A percentile compares a stretch with the other conserved stretches of the same genome.
Evolutionary conservation across 53 echinoderm and acorn worm genomes (phyloP).

Genomic region (Arbacia lixula): DNA sequence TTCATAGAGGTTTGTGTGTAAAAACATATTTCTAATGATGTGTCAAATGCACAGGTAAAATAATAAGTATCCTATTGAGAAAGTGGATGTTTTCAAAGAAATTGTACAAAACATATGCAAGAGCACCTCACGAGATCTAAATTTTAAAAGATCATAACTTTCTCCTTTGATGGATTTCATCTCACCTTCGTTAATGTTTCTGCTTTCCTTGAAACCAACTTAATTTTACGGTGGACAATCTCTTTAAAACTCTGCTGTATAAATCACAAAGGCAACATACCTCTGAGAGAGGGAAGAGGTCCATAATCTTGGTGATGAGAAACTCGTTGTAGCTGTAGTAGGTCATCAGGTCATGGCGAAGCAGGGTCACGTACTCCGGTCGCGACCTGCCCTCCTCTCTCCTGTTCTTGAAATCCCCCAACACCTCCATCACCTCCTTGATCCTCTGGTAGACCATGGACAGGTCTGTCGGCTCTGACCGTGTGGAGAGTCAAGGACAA

Average conservation of each 20-base stretch:
- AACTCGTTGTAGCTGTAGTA: conserved; percentile 99
- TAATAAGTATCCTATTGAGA: too few relatives aligned
- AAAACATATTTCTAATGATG: too few relatives aligned
- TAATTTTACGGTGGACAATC: too few relatives aligned
- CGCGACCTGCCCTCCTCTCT: conserved; percentile 82
- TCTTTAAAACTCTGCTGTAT: neutral
- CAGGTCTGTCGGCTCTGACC: conserved; percentile 83
- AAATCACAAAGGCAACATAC: conserved; percentile 43
- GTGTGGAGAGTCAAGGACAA: conserved; percentile 77
- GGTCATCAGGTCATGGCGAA: conserved; percentile 77
- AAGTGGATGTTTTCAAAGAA: too few relatives aligned
- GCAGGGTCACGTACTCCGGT: conserved; percentile 71
- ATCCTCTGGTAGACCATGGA: conserved; percentile 84
- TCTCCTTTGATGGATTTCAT: too few relatives aligned
- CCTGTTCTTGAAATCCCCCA: conserved; percentile 91
- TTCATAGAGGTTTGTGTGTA: too few relatives aligned
- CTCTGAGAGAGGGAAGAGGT: conserved; percentile 90
- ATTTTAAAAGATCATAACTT: too few relatives aligned
- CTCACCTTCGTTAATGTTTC: too few relatives aligned
- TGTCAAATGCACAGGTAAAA: too few relatives aligned
- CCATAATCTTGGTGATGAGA: conserved; percentile 88
- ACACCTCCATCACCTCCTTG: conserved; percentile 94
- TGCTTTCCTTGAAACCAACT: too few relatives aligned
- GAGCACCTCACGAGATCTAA: too few relatives aligned
- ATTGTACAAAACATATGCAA: too few relatives aligned